phyloP scores from a whole-genome alignment of 1,140 invertebrate genomes.

The Scaptomyza pallida region DNA sequence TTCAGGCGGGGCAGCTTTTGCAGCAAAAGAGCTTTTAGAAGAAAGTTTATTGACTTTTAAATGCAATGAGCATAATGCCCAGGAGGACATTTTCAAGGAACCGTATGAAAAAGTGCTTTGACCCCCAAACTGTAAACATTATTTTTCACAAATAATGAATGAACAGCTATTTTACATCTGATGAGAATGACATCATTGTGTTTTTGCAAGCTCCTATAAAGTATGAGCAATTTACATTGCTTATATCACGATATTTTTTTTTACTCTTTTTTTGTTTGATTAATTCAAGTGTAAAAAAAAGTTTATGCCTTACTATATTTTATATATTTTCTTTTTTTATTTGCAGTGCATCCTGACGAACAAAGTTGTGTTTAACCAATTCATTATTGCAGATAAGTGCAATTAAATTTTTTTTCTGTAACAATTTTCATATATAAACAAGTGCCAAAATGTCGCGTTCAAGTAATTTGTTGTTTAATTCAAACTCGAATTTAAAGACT shows the following conservation, averaged over 20 bases:
- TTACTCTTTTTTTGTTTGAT: too few species aligned
- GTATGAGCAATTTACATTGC: too few species aligned
- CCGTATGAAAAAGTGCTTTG: background rate
- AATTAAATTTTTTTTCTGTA: background rate
- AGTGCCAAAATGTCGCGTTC: conserved; percentile 69
- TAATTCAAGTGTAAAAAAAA: too few species aligned
- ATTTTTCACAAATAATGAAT: background rate
- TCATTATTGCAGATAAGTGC: conserved; percentile 24
- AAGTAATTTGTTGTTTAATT: conserved; percentile 73
- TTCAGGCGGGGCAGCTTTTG: conserved; percentile 51
- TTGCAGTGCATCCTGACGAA: conserved; percentile 54
- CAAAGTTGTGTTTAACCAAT: conserved; percentile 6
- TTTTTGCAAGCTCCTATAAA: background rate
- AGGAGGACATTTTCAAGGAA: background rate
- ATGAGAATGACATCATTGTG: conserved; percentile 18
- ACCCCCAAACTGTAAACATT: too few species aligned
- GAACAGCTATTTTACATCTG: background rate
- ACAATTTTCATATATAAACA: conserved; percentile 10
- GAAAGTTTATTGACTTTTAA: conserved; percentile 41
- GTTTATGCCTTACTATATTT: conserved; percentile 7
- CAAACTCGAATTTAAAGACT: conserved; percentile 75
- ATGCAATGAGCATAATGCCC: background rate
- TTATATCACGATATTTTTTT: too few species aligned
- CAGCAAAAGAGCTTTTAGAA: conserved; percentile 48
- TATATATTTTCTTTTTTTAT: conserved; percentile 61